Evolutionary conservation across 2,888 invertebrate species (phyloP).

Genomic region (Himalopsyche tibetana): DNA sequence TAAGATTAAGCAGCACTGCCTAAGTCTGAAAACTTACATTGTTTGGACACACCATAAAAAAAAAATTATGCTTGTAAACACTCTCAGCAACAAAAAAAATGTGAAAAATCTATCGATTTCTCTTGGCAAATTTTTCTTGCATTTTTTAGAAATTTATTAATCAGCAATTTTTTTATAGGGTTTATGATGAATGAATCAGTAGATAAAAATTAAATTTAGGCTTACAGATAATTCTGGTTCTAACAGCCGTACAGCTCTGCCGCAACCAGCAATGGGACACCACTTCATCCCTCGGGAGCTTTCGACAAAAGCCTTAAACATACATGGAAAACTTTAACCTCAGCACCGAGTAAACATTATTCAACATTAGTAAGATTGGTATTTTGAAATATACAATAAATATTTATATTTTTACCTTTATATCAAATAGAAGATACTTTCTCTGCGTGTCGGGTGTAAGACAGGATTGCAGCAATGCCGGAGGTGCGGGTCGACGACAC

Average conservation of each 20-base stretch:
- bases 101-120: too few species aligned
- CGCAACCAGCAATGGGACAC: constrained; percentile 83
- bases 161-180: too few species aligned
- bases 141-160: too few species aligned
- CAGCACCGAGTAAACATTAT: background rate
- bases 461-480: constrained; percentile 80
- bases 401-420: constrained; percentile 74
- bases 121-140: too few species aligned
- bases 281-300: constrained; percentile 83
- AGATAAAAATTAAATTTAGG: background rate
- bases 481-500: constrained; percentile 80
- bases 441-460: constrained; percentile 82
- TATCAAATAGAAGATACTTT: constrained; percentile 82
- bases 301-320: constrained; percentile 81
- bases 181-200: too few species aligned
- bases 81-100: too few species aligned
- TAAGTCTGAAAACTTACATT: too few species aligned
- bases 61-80: too few species aligned
- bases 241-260: constrained; percentile 80
- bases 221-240: constrained; percentile 74
- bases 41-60: too few species aligned
- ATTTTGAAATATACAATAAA: too few species aligned
- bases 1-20: too few species aligned
- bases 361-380: too few species aligned
- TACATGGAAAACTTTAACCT: constrained; percentile 33